Base-by-base conservation (phyloP, 2,113 vertebrate species). In the Petaurus breviceps region DNA sequence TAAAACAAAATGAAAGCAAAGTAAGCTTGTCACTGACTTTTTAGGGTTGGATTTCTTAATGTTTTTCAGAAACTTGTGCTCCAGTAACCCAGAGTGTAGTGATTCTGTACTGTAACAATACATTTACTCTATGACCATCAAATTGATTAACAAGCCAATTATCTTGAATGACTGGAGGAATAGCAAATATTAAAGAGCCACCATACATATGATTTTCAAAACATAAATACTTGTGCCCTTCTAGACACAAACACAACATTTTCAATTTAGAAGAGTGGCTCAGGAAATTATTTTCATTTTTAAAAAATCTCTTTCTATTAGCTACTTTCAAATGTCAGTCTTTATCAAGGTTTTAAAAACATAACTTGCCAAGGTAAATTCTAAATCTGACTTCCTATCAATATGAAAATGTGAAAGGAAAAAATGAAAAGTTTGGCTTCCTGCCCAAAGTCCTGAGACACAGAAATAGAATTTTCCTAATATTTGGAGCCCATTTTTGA, bases 221-320 rank as follows among this genome's bases (percentile, higher is more conserved):
- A 25, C 8, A 90, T 28, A 90, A 90, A 90, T 90, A 90, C 5
- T 25, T 90, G 47, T 37, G 3, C 46, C 90, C 50, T 50, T 90
- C 24, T 50, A 50, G 19, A 50, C 47, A 90, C 25, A 25, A 50
- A 50, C 90, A 47, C 10, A 50, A 24, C 24, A 26, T 50, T 28
- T 31, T 50, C 10, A 90, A 49, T 31, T 90, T 90, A 49, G 47
- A 90, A 90, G 25, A 50, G 9, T 53, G 51, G 6, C 50, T 91
- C 14, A 43, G 92, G 28, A 94, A 90, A 93, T 54, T 49, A 31
- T 24, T 14, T 23, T 49, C 61, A 54, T 47, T 26, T 96, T 96
- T 31, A 91, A 54, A 91, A 68, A 68, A 93, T 49, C 16, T 92
- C 0, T 50, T 90, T 90, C 7, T 95, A 51, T 43, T 91, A 95